Evolutionary conservation across 2,113 vertebrate genomes (phyloP), one percentile per base, ranked within the genome.

Genomic region (Mola mola): DNA sequence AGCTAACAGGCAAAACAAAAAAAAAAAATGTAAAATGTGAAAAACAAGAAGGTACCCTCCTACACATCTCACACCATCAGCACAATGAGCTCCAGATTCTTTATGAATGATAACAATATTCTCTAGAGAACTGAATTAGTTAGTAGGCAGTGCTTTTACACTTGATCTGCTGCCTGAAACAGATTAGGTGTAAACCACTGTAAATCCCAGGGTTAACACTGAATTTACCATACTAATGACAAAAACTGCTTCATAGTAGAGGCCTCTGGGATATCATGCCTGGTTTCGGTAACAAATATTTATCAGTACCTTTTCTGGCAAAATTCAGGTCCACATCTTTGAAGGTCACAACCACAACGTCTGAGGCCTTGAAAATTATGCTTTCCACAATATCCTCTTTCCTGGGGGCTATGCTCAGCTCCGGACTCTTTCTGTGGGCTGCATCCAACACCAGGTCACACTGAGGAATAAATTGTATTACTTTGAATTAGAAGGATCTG

Each of bases 261-360:
- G 42, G 21, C 6, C 4, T 15, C 21, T 15, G 1, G 8, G 22
- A 13, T 38, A 29, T 48, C 34, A 29, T 52, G 11, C 19, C 10
- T 6, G 8, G 10, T 55, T 8, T 10, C 19, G 1, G 20, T 15
- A 34, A 7, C 50, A 43, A 20, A 51, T 20, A 58, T 25, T 10
- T 37, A n/a, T 73, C 21, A 24, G 24, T 91, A 99, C 97, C 97
- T 98, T 95, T 97, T 83, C 92, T 93, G 53, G 97, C 97, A 26
- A 95, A 99, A 91, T 94, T 98, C 79, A 95, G 93, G 87, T 99
- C 97, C 88, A 96, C 96, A 74, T 99, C 97, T 93, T 96, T 97
- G 89, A 98, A 99, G 76, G 96, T 95, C 80, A 97, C 95, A 86
- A 96, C 93, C 28, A 99, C 95, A 36, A 98, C 95, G 73, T 99